Conservation (phyloP, 2,888 invertebrate genomes). For the Trachelus stipa region DNA sequence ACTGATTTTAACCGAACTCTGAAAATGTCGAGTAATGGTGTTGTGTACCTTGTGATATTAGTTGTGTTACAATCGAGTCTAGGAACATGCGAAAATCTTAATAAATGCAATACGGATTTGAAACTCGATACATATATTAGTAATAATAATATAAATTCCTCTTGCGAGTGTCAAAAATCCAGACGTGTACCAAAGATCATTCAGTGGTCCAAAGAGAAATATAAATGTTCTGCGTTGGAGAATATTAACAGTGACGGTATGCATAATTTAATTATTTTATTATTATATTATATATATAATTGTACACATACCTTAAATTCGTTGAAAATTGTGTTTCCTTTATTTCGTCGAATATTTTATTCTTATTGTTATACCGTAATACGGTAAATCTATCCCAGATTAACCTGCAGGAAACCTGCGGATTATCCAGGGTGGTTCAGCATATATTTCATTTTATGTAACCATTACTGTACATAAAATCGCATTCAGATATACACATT, state of each 20-base stretch:
- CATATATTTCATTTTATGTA: neutral
- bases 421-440: neutral
- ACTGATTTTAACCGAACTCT: neutral
- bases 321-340: neutral
- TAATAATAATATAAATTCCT: slow-evolving; percentile 35
- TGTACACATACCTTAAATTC: neutral
- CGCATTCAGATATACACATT: neutral
- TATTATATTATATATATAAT: neutral
- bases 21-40: slow-evolving; percentile 3
- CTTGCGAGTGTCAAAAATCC: slow-evolving; percentile 28
- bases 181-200: slow-evolving; percentile 20
- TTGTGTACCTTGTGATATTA: slow-evolving; percentile 10
- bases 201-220: slow-evolving; percentile 7
- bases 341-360: neutral
- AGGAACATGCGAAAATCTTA: slow-evolving; percentile 9
- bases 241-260: slow-evolving; percentile 36
- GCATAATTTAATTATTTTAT: slow-evolving; percentile 5
- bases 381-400: neutral
- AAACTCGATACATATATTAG: slow-evolving; percentile 29
- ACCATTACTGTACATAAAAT: neutral
- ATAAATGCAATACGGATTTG: slow-evolving; percentile 28
- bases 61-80: neutral
- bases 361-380: neutral
- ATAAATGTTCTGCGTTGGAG: neutral
- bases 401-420: neutral